Evolutionary conservation across 2,797 vertebrate species (phyloP), one percentile per base, ranked within the genome.

Genomic region (Prunella strophiata): DNA sequence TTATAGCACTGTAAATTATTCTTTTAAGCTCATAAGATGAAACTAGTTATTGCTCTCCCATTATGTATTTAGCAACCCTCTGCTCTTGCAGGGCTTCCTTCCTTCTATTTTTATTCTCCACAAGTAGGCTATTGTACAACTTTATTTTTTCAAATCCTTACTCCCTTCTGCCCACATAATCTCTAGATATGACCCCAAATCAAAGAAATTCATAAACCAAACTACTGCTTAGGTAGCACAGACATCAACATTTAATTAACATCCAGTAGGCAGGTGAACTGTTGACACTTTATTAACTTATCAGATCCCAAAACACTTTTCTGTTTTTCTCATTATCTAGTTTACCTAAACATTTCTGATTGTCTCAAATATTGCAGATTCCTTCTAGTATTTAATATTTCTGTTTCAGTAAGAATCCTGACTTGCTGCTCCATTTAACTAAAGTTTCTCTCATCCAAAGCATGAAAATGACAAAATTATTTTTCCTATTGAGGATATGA

Each of bases 1-100:
- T 86, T 82, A 82, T 58, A 96, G 65, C 40, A 62, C 29, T 91
- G 30, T 42, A 91, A 91, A 78, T 91, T 77, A 76, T 38, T 85
- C 38, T 88, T 96, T 85, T 81, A 82, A 85, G 68, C 36, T 93
- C 79, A 0, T 36, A 88, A 72, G n/a, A 91, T 51, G 38, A 82
- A 94, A 38, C 42, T 63, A 54, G 43, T 40, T 75, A 36, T 47
- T 58, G 23, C 29, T 2, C 2, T 71, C 7, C n/a, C 17, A 50
- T 5, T 50, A 26, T 16, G 14, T 67, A 67, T 43, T 76, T 43
- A 79, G 38, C 22, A 62, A 80, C 5, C 17, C 50, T 9, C 4
- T 88, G 8, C 16, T 58, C 21, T 61, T 59, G 25, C 5, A 74
- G n/a, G 20, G 61, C 17, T 76, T 75, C 36, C 36, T 70, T 55